Conservation (phyloP, 2,113 vertebrate genomes). For the Hippoglossus stenolepis region DNA sequence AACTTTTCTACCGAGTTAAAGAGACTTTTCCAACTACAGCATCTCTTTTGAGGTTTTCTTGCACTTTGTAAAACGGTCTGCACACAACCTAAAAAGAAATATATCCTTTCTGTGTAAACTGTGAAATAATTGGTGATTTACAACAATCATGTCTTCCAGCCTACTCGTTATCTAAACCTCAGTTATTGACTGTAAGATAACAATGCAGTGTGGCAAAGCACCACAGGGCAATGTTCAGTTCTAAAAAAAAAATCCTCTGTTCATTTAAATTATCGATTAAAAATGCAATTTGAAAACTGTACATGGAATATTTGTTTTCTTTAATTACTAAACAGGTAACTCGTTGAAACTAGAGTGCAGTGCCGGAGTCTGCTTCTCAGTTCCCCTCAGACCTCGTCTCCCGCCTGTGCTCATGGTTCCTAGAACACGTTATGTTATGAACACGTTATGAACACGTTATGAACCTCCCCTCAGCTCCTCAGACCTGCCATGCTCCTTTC, state of each 20-base stretch:
- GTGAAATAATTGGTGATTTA: not conserved
- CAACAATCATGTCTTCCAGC: not conserved
- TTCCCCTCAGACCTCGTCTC: too few species aligned
- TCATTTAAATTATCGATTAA: not conserved
- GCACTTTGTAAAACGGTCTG: not conserved
- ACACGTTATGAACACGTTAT: not conserved
- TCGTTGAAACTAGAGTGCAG: not conserved
- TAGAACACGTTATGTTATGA: not conserved
- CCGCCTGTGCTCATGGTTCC: not conserved
- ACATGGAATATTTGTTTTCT: not conserved
- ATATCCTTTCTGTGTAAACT: too few species aligned
- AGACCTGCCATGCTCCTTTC: not conserved
- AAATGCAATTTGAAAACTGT: not conserved
- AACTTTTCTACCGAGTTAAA: not conserved
- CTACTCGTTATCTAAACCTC: not conserved
- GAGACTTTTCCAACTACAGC: not conserved
- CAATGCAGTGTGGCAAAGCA: not conserved
- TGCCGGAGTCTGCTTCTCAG: too few species aligned
- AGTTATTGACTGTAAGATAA: not conserved
- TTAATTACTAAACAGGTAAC: not conserved
- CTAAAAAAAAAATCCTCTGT: not conserved
- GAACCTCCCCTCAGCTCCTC: not conserved
- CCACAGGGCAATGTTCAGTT: not conserved
- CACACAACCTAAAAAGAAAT: too few species aligned
- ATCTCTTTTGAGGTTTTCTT: not conserved